Evolutionary conservation across 2,888 invertebrate genomes (phyloP).

Genomic region (Drosophila kanekoi): DNA sequence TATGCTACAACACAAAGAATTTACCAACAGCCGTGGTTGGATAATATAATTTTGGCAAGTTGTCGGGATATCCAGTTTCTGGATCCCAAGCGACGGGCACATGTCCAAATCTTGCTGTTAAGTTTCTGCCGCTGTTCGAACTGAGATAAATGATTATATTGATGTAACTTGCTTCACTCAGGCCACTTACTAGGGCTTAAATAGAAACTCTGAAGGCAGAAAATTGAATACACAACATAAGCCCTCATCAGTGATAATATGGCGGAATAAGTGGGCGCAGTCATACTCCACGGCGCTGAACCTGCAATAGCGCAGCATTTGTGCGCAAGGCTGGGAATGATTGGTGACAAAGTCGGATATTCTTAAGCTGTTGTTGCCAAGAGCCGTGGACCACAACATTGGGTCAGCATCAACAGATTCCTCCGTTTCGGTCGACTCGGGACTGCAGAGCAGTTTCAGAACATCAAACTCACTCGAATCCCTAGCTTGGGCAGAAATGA

Average conservation of each 20-base stretch:
- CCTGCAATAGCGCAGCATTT: constrained; percentile 87
- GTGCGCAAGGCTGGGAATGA: constrained; percentile 70
- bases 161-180: fast-evolving
- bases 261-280: constrained; percentile 90
- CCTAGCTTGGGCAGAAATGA: constrained; percentile 30
- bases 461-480: constrained; percentile 61
- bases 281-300: constrained; percentile 88
- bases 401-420: constrained; percentile 18
- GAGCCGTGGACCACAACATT: not conserved
- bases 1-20: too few species aligned
- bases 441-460: constrained; percentile 62
- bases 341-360: constrained; percentile 64
- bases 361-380: constrained; percentile 51
- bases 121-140: constrained; percentile 19
- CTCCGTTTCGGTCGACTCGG: constrained; percentile 8
- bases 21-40: constrained; percentile 86
- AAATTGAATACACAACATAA: constrained; percentile 94
- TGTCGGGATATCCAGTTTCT: constrained; percentile 88
- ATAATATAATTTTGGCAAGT: constrained; percentile 86
- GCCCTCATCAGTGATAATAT: constrained; percentile 92
- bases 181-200: constrained; percentile 57
- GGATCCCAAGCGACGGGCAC: constrained; percentile 89
- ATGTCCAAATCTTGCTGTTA: constrained; percentile 43
- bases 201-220: constrained; percentile 86
- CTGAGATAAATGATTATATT: not conserved